phyloP scores from a whole-genome alignment of 2,797 vertebrate species.

The Podarcis siculus region DNA sequence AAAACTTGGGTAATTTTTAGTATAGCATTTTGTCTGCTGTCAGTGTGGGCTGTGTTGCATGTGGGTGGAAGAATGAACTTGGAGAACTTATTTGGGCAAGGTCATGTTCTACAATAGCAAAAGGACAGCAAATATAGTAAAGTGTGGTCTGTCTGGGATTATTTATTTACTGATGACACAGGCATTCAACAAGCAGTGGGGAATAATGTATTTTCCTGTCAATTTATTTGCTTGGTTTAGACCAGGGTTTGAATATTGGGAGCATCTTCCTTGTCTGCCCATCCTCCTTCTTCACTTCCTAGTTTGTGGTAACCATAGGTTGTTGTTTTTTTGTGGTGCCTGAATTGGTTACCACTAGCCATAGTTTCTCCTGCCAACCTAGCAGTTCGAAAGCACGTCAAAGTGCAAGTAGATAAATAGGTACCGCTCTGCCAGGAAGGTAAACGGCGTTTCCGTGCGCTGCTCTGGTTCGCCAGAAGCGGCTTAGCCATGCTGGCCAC shows the following conservation, averaged over 20 bases:
- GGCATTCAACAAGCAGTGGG: background rate
- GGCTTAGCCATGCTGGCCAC: too few species aligned
- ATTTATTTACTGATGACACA: background rate
- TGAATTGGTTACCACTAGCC: background rate
- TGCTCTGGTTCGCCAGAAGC: too few species aligned
- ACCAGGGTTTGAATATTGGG: background rate
- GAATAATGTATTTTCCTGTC: background rate
- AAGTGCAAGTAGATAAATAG: too few species aligned
- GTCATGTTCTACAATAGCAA: background rate
- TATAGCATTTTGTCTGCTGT: background rate
- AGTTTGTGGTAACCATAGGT: background rate
- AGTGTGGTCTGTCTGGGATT: background rate
- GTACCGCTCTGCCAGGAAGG: too few species aligned
- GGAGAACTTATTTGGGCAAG: background rate
- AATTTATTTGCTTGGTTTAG: background rate
- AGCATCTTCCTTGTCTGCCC: background rate
- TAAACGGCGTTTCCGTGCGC: too few species aligned
- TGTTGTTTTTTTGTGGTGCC: background rate
- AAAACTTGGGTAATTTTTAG: slow-evolving; percentile 11
- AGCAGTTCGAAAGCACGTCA: too few species aligned
- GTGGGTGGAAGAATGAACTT: background rate
- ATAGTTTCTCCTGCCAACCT: too few species aligned
- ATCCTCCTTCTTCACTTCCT: background rate
- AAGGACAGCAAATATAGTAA: background rate
- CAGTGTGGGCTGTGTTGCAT: background rate